These are phyloP conservation scores for Leucosticte australis DNA, from an alignment of 2,113 vertebrate genomes.

Conservation along the genomic window DNA sequence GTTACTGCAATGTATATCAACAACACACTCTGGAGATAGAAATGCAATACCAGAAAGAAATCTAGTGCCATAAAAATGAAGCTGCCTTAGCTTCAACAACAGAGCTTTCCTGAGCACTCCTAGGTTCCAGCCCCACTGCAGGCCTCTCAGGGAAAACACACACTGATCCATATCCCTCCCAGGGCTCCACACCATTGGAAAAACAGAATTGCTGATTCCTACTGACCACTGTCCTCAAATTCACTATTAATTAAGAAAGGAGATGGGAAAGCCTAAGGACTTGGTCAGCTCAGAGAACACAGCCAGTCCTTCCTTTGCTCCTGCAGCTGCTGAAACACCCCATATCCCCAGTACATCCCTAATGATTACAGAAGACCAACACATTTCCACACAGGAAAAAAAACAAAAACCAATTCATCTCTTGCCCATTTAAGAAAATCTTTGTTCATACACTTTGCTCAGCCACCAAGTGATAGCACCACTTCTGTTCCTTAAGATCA, in stretches of 20 bases:
- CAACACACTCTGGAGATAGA: neutral
- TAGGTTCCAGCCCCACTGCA: neutral
- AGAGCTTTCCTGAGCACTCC: neutral
- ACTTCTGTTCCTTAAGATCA: neutral
- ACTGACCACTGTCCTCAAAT: neutral
- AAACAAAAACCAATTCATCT: accelerated
- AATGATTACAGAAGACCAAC: neutral
- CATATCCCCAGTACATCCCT: neutral
- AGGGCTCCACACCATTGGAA: neutral
- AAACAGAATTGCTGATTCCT: neutral
- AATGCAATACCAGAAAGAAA: neutral
- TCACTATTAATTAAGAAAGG: neutral
- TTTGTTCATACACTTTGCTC: neutral
- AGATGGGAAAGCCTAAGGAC: neutral
- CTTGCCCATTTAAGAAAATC: neutral
- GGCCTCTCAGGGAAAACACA: neutral
- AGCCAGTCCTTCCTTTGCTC: neutral
- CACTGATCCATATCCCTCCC: neutral
- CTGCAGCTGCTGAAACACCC: neutral
- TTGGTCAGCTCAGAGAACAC: neutral
- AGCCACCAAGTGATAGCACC: neutral
- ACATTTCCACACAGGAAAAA: neutral
- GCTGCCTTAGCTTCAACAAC: neutral
- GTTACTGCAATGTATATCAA: neutral
- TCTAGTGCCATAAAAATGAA: neutral